Percentiles rank a stretch among this genome's conserved stretches.
Evolutionary conservation across 2,888 invertebrate genomes (phyloP).

Genomic region (Phengaris arion): DNA sequence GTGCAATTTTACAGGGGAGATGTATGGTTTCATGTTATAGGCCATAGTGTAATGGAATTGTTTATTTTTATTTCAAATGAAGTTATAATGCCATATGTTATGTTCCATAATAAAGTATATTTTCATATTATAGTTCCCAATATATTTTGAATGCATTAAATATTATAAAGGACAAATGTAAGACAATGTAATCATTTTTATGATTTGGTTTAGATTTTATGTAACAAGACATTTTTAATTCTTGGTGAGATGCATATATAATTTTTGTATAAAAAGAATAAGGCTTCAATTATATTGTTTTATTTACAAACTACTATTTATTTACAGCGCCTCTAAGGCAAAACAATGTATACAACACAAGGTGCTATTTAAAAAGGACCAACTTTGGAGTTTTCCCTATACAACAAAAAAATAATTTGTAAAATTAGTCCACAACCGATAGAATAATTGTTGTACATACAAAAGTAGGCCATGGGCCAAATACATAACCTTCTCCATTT

Average conservation of each 20-base stretch:
- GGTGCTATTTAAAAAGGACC: too few relatives aligned
- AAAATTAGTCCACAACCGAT: too few relatives aligned
- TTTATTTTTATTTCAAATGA: constrained; percentile 24
- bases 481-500: too few relatives aligned
- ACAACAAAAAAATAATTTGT: too few relatives aligned
- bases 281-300: constrained; percentile 62
- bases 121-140: constrained; percentile 26
- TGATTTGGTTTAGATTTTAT: constrained; percentile 26
- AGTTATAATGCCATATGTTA: constrained; percentile 28
- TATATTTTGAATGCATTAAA: constrained; percentile 16
- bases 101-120: constrained; percentile 26
- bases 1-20: neutral
- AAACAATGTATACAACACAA: too few relatives aligned
- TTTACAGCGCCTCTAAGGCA: neutral
- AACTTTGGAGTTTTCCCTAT: too few relatives aligned
- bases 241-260: constrained; percentile 63
- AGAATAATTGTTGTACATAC: too few relatives aligned
- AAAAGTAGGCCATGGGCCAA: too few relatives aligned
- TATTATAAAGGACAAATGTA: constrained; percentile 24
- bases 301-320: constrained; percentile 46
- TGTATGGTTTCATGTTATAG: neutral
- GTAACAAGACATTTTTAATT: constrained; percentile 26
- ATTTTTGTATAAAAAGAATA: constrained; percentile 72
- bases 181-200: constrained; percentile 26
- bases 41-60: neutral